phyloP scores from a whole-genome alignment of 2,797 vertebrate species.

The Fistularia tabacaria region DNA sequence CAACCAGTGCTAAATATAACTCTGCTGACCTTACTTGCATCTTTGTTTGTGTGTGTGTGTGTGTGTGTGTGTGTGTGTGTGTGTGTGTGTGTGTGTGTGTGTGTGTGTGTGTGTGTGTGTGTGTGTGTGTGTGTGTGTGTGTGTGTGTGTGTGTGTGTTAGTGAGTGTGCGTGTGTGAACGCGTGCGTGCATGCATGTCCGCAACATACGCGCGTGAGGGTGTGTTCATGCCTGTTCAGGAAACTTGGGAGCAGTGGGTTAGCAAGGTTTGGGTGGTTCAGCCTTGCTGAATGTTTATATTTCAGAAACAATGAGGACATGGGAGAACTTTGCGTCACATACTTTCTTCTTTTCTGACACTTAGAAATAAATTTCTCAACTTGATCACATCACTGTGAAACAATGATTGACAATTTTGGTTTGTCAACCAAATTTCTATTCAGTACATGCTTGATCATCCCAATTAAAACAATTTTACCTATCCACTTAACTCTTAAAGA shows the following conservation, averaged over 20 bases:
- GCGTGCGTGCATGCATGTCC: no score
- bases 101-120: no score
- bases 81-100: conserved; percentile 60
- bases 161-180: no score
- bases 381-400: neutral
- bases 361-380: neutral
- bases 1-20: no score
- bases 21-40: conserved; percentile 61
- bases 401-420: neutral
- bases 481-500: no score
- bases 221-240: conserved; percentile 60
- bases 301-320: conserved; percentile 70
- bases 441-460: no score
- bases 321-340: conserved; percentile 28
- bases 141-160: no score
- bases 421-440: no score
- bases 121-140: no score
- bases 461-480: no score
- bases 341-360: neutral
- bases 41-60: conserved; percentile 18
- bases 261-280: conserved; percentile 55
- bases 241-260: conserved; percentile 61
- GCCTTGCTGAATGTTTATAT: conserved; percentile 72
- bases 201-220: conserved; percentile 41
- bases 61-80: conserved; percentile 8